These are phyloP conservation scores for Malacoraja senta DNA, from an alignment of 2,797 vertebrate genomes.

Conservation along the genomic window DNA sequence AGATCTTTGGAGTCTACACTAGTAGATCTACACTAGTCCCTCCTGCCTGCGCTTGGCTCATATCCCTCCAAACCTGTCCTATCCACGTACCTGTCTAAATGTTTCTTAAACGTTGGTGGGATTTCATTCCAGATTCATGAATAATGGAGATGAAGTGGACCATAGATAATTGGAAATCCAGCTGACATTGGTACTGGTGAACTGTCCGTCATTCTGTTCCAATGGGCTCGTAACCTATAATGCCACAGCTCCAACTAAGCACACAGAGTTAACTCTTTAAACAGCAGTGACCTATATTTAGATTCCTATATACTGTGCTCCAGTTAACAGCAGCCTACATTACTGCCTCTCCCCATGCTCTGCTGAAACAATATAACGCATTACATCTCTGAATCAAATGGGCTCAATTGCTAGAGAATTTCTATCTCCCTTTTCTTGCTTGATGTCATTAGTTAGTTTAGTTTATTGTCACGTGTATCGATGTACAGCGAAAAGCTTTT, in stretches of 20 bases:
- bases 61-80: no score
- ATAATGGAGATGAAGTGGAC: not conserved
- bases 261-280: not conserved
- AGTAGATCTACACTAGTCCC: no score
- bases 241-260: no score
- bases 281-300: not conserved
- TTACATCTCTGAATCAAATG: not conserved
- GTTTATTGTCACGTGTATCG: no score
- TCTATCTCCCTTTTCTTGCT: not conserved
- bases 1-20: no score
- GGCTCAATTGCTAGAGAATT: not conserved
- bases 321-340: not conserved
- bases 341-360: not conserved
- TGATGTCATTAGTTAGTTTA: no score
- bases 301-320: not conserved
- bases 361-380: not conserved
- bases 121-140: not conserved
- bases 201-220: not conserved
- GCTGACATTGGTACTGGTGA: not conserved
- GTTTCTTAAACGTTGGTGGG: not conserved
- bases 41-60: no score
- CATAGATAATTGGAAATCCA: no score
- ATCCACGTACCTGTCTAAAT: no score
- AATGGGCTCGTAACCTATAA: not conserved
- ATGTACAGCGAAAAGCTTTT: no score